Base-by-base conservation (phyloP, 2,113 vertebrate genomes). In the Equus quagga region DNA sequence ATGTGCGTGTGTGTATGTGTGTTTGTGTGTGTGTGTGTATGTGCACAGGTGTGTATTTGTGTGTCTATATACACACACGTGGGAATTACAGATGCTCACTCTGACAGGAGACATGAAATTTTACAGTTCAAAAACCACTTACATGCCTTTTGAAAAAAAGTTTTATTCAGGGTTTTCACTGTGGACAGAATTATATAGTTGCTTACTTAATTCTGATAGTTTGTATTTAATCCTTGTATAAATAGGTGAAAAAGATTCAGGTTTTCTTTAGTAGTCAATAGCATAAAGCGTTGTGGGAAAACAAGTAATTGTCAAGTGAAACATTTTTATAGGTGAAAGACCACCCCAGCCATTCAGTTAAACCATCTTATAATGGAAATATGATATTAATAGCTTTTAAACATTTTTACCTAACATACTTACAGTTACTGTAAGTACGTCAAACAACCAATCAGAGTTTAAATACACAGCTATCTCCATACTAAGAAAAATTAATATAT, bases 121-220 rank as follows among this genome's bases (percentile, higher is more conserved):
- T 99, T 98, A 99, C 99, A 99, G 99, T 99, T 99, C 99, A 98
- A 98, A 99, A 99, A 99, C 99, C 99, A 99, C 99, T 99, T 99
- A 99, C 99, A 99, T 99, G 99, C 99, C 99, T 99, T 99, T 99
- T 99, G 98, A 98, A 99, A 98, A 98, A 99, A 98, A 99, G 99
- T 98, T 99, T 99, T 99, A 99, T 99, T 99, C 99, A 99, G 99
- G 99, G 99, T 99, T 99, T 99, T 99, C 99, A 99, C 99, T 99
- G 99, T 99, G 99, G 99, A 99, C 99, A 99, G 99, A 99, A 99
- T 99, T 99, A 99, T 98, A 98, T 98, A 98, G 98, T 99, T 98
- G 96, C 98, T 99, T 98, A 99, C 99, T 98, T 99, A 99, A 99
- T 99, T 99, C 99, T 99, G 98, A 98, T 99, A 99, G 98, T 98